Percentiles rank a stretch among this genome's conserved stretches.
Conservation (phyloP, 2,113 vertebrate species). For the Sardina pilchardus region DNA sequence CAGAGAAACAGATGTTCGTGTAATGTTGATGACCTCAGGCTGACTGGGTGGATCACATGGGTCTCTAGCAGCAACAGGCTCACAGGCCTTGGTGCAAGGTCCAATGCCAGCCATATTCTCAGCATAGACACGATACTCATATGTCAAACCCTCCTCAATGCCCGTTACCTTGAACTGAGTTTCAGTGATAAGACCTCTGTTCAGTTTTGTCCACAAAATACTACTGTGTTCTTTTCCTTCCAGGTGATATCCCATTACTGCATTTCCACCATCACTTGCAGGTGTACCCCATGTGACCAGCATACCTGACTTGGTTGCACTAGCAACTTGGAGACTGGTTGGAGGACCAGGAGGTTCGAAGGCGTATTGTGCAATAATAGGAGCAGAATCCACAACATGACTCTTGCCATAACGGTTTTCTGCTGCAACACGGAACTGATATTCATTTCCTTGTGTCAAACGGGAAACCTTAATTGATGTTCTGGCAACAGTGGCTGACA, state of each 20-base stretch:
- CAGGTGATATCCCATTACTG: conserved; percentile 90
- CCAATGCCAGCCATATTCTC: conserved; percentile 96
- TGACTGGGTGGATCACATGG: conserved; percentile 92
- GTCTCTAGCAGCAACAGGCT: conserved; percentile 90
- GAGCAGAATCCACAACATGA: conserved; percentile 77
- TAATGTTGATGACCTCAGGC: conserved; percentile 92
- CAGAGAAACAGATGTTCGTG: conserved; percentile 91
- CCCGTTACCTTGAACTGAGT: conserved; percentile 92
- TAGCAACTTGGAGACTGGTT: conserved; percentile 80
- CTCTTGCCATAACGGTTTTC: conserved; percentile 98
- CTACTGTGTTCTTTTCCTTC: conserved; percentile 95
- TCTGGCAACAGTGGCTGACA: conserved; percentile 95
- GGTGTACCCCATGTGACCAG: conserved; percentile 89
- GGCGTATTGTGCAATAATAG: conserved; percentile 90
- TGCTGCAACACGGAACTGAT: conserved; percentile 95
- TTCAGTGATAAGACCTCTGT: conserved; percentile 85
- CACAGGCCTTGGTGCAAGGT: conserved; percentile 88
- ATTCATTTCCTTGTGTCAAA: conserved; percentile 88
- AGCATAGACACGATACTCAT: conserved; percentile 95
- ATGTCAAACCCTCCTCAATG: conserved; percentile 90
- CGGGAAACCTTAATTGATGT: conserved; percentile 89
- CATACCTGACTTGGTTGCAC: conserved; percentile 91
- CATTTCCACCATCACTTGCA: conserved; percentile 90
- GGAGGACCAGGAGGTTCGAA: conserved; percentile 90
- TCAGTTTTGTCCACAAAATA: conserved; percentile 95